Evolutionary conservation across 2,113 vertebrate genomes (phyloP), one percentile per base, ranked within the genome.

Genomic region (Trichomycterus rosablanca): DNA sequence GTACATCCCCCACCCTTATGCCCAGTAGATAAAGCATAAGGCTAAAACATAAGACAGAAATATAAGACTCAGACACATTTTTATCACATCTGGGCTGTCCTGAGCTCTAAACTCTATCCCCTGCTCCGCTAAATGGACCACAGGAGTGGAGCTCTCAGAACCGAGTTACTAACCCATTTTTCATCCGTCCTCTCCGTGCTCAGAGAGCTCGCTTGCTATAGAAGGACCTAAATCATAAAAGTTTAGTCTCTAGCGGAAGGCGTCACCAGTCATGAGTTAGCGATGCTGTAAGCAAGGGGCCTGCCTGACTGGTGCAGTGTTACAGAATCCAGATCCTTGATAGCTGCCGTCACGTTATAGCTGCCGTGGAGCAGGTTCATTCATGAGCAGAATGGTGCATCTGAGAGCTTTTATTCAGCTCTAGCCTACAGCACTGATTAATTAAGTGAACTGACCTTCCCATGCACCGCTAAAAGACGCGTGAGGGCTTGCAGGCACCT

Each of bases 381-480:
- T 59, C 44, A 44, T 37, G 14, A 50, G 59, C 19, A 44, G 57
- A 55, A 53, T 26, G 45, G 24, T 20, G 43, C 24, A 39, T 35
- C 43, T 39, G 39, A 57, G 43, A 50, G 60, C 22, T 35, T 34
- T 62, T 56, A 32, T 44, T 68, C 49, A 20, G 15, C 18, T 39
- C 20, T 34, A 55, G 44, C 52, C 46, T 45, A 39, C 16, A 43
- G 57, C 53, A 57, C 26, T 23, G 66, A 58, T 63, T 66, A 30
- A 69, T 75, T 56, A 62, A 66, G 35, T 32, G 23, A 40, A 32
- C 9, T 72, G 73, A 72, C 66, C 68, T 74, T 68, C 37, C 11
- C 11, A 15, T 51, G 73, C 52, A 59, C 59, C 49, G 49, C 44
- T 44, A 56, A 59, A 44, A 67, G 19, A 67, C 20, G 54, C 49